phyloP scores from a whole-genome alignment of 2,113 vertebrate genomes.

The Propithecus coquereli region DNA sequence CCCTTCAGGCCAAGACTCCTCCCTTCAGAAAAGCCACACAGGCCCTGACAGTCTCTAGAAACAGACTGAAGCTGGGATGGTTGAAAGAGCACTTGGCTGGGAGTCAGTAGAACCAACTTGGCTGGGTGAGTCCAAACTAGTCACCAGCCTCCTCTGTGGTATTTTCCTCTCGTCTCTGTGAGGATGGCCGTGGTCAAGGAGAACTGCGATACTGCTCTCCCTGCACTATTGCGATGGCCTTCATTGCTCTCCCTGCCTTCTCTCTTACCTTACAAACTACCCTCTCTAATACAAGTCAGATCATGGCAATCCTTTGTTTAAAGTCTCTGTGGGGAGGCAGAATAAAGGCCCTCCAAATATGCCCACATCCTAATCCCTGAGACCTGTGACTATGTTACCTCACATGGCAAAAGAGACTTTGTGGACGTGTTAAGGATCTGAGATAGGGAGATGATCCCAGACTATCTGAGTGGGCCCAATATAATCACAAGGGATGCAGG shows the following conservation, averaged over 20 bases:
- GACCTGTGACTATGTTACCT: not conserved
- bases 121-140: too few species aligned
- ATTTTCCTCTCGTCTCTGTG: not conserved
- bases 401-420: not conserved
- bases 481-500: not conserved
- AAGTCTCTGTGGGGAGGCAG: not conserved
- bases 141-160: not conserved
- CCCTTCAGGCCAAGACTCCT: not conserved
- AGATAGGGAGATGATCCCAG: not conserved
- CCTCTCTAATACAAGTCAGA: not conserved
- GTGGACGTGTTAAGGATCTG: not conserved
- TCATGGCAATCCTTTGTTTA: not conserved
- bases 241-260: not conserved
- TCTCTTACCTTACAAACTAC: not conserved
- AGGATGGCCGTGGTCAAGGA: not conserved
- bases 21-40: not conserved
- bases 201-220: not conserved
- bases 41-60: not conserved
- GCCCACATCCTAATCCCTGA: not conserved
- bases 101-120: not conserved
- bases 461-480: not conserved
- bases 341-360: not conserved
- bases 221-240: not conserved
- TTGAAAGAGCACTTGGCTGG: not conserved
- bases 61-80: not conserved